Conservation (phyloP, 2,797 vertebrate species). For the Sitta carolinensis region DNA sequence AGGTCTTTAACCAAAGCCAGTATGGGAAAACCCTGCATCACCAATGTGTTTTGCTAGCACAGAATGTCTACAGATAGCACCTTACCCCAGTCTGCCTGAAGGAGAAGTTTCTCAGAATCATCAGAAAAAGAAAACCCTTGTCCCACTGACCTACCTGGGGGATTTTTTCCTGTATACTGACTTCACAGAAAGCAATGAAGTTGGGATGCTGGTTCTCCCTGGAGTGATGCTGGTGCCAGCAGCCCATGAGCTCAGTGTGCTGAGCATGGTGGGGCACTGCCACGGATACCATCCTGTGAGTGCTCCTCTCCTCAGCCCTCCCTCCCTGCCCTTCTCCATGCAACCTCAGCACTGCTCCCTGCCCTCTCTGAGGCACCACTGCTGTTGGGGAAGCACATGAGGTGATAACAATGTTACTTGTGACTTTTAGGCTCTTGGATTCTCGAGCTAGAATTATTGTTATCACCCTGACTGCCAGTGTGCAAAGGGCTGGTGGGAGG, state of each 20-base stretch:
- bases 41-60: not conserved
- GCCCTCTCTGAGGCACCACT: not conserved
- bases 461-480: rapidly evolving
- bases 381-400: not conserved
- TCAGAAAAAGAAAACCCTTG: not conserved
- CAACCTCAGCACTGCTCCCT: rapidly evolving
- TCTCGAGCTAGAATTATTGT: not conserved
- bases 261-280: not conserved
- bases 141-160: not conserved
- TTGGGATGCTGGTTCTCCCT: not conserved
- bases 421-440: not conserved
- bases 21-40: not conserved
- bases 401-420: not conserved
- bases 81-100: not conserved
- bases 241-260: rapidly evolving
- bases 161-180: rapidly evolving
- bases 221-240: rapidly evolving
- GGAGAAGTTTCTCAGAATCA: not conserved
- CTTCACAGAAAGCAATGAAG: not conserved
- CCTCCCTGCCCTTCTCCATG: rapidly evolving
- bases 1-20: not conserved
- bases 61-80: too few relatives aligned
- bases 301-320: not conserved
- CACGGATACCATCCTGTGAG: rapidly evolving
- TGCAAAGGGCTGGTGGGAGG: rapidly evolving